Base-by-base conservation (phyloP, 2,888 invertebrate genomes). In the Neoitamus cyanurus region DNA sequence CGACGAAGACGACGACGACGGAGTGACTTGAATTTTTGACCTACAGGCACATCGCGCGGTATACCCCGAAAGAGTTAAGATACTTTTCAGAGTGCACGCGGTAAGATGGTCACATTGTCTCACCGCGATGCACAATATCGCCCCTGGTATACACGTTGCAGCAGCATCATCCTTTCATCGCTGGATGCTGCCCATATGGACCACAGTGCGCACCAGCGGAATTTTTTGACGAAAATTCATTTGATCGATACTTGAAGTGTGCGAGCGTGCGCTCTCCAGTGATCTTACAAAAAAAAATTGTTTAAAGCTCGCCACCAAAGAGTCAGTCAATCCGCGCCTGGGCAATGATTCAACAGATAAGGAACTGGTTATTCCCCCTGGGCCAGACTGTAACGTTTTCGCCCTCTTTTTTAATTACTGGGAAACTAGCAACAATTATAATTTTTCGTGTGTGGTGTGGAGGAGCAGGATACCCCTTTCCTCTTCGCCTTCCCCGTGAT, bases 301-400 rank as follows among this genome's bases (percentile, higher is more conserved):
- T 58, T 58, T 20, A 48, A 25, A 58, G 2, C 9, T 58, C 20
- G 15, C 58, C n/a, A 15, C 58, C 58, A 20, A 58, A 20, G 20
- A 34, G 31, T 15, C 34, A 73, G 36, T 20, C 73, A 20, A 15
- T 75, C 34, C 75, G 42, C 3, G n/a, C 9, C 13, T 7, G 48
- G n/a, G 78, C 48, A 78, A 78, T 78, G 78, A 78, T 78, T 48
- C 48, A 58, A 48, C 78, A 78, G 78, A 78, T 78, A 78, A 78
- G 48, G 48, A 78, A 78, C 78, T 30, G 78, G 78, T 78, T 78
- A 25, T 25, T 15, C 25, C 15, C 42, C 25, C 58, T 58, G 58
- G 58, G 58, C 15, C 58, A 58, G 58, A 58, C 9, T 30, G 15
- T 20, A 58, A 58, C 58, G 25, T 58, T 78, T 78, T 78, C 31